Base-by-base conservation (phyloP, 2,113 vertebrate genomes). In the Xenopus laevis region DNA sequence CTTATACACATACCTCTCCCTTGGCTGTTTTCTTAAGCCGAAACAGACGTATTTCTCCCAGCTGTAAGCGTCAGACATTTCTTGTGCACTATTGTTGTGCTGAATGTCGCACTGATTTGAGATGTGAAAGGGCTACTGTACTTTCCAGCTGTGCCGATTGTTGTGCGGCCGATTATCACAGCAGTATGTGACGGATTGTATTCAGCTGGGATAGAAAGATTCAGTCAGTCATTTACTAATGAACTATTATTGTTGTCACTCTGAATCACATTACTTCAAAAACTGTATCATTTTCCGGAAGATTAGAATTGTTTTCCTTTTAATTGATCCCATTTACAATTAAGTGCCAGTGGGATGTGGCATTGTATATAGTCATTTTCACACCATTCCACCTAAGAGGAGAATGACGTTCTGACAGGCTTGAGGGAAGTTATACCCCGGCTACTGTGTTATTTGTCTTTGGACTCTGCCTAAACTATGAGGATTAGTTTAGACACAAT, bases 61-160 rank as follows among this genome's bases (percentile, higher is more conserved):
- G 67, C 67, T 69, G 67, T 57, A 52, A 10, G 27, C 55, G 67
- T 52, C 52, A 13, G 17, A 23, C 16, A 57, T 55, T 68, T 57
- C 52, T 55, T 33, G 27, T 57, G 50, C 10, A 20, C 27, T 57
- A 69, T 69, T 69, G 65, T 68, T 23, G 21, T 69, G 30, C 27
- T 69, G 67, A 69, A 69, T 69, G 67, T 50, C 52, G 23, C 52
- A 69, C 50, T 69, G 67, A 69, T 69, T 69, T 69, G 50, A 23
- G n/a, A 55, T 53, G 67, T 57, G 67, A 69, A 69, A 40, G 30
- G 52, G 23, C 65, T 53, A 57, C 67, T 69, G 67, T 69, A 69
- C 23, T 69, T 55, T 52, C 50, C 67, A 69, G 67, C 67, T 69
- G 67, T 69, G 50, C 21, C 40, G 47, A 50, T 50, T 50, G 47